phyloP scores from a whole-genome alignment of 2,888 invertebrate genomes.

The Augiades crinisus region DNA sequence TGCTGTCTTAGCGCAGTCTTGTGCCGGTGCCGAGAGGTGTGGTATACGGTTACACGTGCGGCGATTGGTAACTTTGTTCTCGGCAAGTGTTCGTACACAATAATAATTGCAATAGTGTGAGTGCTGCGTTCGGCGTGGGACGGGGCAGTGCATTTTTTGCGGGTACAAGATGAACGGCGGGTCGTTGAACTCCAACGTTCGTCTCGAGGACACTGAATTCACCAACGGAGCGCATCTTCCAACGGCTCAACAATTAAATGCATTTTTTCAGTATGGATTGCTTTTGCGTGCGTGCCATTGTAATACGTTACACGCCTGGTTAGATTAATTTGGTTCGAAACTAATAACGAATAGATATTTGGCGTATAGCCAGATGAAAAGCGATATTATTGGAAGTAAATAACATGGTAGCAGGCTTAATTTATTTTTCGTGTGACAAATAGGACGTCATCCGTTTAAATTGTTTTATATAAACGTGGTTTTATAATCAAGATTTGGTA shows the following conservation, averaged over 20 bases:
- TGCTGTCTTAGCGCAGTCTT: conserved; percentile 53
- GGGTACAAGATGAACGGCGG: conserved; percentile 68
- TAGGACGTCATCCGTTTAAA: not conserved
- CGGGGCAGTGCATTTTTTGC: conserved; percentile 79
- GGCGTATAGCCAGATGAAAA: too few species aligned
- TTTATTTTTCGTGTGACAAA: not conserved
- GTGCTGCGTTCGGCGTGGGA: conserved; percentile 74
- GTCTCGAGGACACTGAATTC: conserved; percentile 67
- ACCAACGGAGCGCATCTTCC: conserved; percentile 67
- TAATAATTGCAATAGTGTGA: conserved; percentile 54
- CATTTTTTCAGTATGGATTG: conserved; percentile 22
- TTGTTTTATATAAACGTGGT: not conserved
- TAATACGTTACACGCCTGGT: not conserved
- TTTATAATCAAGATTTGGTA: not conserved
- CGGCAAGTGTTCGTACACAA: conserved; percentile 51
- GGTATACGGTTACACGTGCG: conserved; percentile 59
- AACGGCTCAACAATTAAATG: conserved; percentile 39
- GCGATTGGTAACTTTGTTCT: conserved; percentile 62
- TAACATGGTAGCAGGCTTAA: not conserved
- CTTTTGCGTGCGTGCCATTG: conserved; percentile 5
- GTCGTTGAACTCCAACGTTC: conserved; percentile 66
- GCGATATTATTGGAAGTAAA: too few species aligned
- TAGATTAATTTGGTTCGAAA: too few species aligned
- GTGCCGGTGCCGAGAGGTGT: conserved; percentile 56
- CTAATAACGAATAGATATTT: too few species aligned